Evolutionary conservation across 2,797 vertebrate genomes (phyloP).

Genomic region (Rhynchonycteris naso): DNA sequence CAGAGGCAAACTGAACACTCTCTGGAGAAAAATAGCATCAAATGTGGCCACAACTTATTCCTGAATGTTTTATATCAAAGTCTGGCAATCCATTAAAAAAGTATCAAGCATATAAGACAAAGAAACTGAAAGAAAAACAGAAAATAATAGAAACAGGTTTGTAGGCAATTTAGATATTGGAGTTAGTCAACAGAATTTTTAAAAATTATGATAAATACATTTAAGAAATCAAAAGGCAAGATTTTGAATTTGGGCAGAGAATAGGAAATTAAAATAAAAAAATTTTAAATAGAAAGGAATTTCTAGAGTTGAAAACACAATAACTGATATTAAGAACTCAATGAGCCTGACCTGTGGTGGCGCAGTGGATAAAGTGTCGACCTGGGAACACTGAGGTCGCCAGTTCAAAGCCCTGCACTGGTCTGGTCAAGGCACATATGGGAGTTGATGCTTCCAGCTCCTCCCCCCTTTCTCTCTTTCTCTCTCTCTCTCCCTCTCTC

Average conservation of each 20-base stretch:
- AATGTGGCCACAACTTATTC: background rate
- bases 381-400: too few species aligned
- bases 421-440: too few species aligned
- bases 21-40: background rate
- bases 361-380: too few species aligned
- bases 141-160: background rate
- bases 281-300: background rate
- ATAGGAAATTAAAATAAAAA: background rate
- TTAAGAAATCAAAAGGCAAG: background rate
- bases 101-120: background rate
- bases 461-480: too few species aligned
- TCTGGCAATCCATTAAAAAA: background rate
- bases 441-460: too few species aligned
- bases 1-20: background rate
- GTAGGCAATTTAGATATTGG: background rate
- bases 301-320: constrained; percentile 6
- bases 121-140: background rate
- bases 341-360: too few species aligned
- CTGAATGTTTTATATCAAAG: background rate
- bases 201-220: background rate
- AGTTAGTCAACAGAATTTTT: background rate
- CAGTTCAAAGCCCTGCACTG: too few species aligned
- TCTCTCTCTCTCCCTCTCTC: too few species aligned
- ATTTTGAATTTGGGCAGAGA: background rate
- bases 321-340: background rate